Evolutionary conservation across 2,888 invertebrate species (phyloP).

Genomic region (Capitulum mitella): DNA sequence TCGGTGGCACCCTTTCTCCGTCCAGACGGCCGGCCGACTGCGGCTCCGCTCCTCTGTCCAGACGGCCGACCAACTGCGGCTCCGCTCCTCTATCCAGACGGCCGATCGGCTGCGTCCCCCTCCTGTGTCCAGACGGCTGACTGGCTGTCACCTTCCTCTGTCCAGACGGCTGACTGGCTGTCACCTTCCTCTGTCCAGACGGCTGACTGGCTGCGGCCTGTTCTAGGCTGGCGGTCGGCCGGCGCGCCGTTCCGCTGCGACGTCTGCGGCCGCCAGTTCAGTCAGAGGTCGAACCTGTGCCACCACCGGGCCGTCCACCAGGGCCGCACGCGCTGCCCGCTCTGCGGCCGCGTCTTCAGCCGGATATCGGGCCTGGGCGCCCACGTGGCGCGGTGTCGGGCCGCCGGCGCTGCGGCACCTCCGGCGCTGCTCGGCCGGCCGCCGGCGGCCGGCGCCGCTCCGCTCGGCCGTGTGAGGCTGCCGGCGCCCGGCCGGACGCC

Average conservation of each 20-base stretch:
- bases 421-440: conserved; percentile 29
- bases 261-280: neutral
- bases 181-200: neutral
- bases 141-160: too few relatives aligned
- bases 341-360: conserved; percentile 8
- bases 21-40: neutral
- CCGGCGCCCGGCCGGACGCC: too few relatives aligned
- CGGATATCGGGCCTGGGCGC: neutral
- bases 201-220: neutral
- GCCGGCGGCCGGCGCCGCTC: too few relatives aligned
- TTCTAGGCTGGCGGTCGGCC: neutral
- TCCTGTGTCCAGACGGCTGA: too few relatives aligned
- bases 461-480: too few relatives aligned
- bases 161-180: neutral
- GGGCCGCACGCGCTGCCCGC: conserved; percentile 2
- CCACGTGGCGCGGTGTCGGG: conserved; percentile 26
- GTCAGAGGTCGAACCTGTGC: conserved; percentile 10
- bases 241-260: neutral
- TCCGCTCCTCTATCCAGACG: neutral
- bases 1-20: too few relatives aligned
- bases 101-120: neutral
- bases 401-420: too few relatives aligned
- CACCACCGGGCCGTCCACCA: conserved; percentile 11
- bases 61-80: neutral
- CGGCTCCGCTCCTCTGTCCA: neutral